Evolutionary conservation across 2,113 vertebrate species (phyloP).

Genomic region (Ursus arctos): DNA sequence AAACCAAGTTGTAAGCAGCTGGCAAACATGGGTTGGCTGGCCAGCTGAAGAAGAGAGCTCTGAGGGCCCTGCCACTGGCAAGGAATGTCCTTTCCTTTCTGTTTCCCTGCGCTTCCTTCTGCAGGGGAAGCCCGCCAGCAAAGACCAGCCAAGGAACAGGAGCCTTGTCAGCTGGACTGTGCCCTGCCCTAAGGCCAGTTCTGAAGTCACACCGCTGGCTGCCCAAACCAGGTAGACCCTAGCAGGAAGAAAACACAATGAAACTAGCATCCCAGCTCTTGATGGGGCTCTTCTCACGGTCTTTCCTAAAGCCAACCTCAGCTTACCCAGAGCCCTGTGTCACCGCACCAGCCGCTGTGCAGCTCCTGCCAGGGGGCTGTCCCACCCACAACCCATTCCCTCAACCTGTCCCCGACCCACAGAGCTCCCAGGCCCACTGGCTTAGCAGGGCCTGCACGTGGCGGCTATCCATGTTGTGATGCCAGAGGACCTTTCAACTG

Average conservation of each 20-base stretch:
- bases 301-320: background rate
- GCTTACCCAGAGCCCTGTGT: background rate
- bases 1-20: background rate
- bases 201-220: background rate
- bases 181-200: background rate
- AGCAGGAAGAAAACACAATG: background rate
- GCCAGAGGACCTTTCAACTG: background rate
- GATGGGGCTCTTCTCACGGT: background rate
- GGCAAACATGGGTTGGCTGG: background rate
- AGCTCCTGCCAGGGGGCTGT: no score
- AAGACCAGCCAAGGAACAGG: background rate
- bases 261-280: background rate
- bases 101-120: slow-evolving; percentile 35
- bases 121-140: background rate
- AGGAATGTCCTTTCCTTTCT: rapidly evolving
- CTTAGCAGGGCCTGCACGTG: rapidly evolving
- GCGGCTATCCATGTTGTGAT: background rate
- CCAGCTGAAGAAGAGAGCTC: background rate
- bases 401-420: rapidly evolving
- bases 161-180: background rate
- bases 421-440: rapidly evolving
- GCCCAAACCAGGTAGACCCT: background rate
- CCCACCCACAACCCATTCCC: no score
- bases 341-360: background rate
- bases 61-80: background rate